phyloP scores from a whole-genome alignment of 53 echinoderm and acorn worm species.

The Paracentrotus lividus region DNA sequence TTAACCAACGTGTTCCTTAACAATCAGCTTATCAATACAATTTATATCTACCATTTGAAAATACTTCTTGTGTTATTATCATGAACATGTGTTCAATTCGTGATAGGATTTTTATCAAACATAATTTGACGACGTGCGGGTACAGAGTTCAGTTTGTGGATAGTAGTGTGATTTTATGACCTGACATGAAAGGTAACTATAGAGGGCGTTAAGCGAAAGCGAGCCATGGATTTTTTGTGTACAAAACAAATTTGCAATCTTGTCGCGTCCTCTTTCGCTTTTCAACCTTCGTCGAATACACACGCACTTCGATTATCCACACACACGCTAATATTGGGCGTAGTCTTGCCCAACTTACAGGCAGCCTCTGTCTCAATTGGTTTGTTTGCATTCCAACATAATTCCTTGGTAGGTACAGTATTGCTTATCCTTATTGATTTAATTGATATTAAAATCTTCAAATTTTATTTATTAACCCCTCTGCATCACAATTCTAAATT shows the following conservation, averaged over 20 bases:
- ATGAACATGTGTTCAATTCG: neutral
- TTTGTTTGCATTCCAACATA: neutral
- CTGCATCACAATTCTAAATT: neutral
- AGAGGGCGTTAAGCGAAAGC: neutral
- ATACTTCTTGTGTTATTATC: too few relatives aligned
- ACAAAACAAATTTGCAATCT: neutral
- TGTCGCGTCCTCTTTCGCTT: neutral
- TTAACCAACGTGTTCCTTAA: too few relatives aligned
- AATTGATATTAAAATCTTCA: too few relatives aligned
- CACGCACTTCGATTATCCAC: neutral
- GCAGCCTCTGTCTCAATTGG: neutral
- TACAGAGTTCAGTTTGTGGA: neutral
- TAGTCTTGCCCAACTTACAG: neutral
- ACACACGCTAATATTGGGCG: neutral
- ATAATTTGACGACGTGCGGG: neutral
- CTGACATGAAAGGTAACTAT: neutral
- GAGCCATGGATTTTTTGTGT: neutral
- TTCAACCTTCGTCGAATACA: neutral
- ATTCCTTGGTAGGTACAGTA: neutral
- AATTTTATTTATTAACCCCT: too few relatives aligned
- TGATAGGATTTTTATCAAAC: neutral
- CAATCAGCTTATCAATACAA: too few relatives aligned
- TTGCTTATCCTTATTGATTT: neutral
- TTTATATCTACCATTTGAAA: too few relatives aligned
- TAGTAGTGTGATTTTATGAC: neutral